Percentiles rank a stretch among this genome's conserved stretches.
These are phyloP conservation scores for Pilophorus perplexus DNA, from an alignment of 2,888 invertebrate genomes.

Conservation along the genomic window DNA sequence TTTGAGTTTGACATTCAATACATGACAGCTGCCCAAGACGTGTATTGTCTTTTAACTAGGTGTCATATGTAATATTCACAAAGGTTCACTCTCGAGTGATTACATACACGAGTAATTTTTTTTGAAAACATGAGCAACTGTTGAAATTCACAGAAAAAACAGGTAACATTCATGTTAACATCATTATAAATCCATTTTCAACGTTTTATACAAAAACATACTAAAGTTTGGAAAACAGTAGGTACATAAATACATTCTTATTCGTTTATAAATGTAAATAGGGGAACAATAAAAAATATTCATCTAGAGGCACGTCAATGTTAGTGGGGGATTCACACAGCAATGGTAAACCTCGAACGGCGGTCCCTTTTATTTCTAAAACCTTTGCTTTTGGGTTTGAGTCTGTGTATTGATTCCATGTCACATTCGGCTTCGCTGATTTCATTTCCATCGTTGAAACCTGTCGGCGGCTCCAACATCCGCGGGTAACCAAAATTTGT, in stretches of 20 bases:
- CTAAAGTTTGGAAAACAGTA: conserved; percentile 32
- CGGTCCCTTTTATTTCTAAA: conserved; percentile 42
- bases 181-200: conserved; percentile 9
- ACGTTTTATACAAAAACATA: conserved; percentile 23
- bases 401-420: conserved; percentile 47
- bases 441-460: conserved; percentile 49
- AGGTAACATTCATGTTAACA: background rate
- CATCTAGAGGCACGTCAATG: conserved; percentile 19
- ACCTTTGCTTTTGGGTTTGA: conserved; percentile 44
- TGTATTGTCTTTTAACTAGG: background rate
- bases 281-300: conserved; percentile 18
- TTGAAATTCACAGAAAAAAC: conserved; percentile 15
- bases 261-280: too few relatives aligned
- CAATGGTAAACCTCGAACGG: conserved; percentile 44
- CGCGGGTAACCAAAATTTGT: conserved; percentile 43
- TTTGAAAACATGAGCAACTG: conserved; percentile 14
- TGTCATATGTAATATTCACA: conserved; percentile 1
- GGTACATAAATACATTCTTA: conserved; percentile 22
- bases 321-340: conserved; percentile 30
- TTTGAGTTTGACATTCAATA: conserved; percentile 20
- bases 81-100: background rate
- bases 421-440: conserved; percentile 49
- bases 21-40: background rate
- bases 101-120: background rate
- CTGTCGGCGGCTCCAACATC: conserved; percentile 49